Base-by-base conservation (phyloP, 2,113 vertebrate genomes). In the Irena cyanogastra region DNA sequence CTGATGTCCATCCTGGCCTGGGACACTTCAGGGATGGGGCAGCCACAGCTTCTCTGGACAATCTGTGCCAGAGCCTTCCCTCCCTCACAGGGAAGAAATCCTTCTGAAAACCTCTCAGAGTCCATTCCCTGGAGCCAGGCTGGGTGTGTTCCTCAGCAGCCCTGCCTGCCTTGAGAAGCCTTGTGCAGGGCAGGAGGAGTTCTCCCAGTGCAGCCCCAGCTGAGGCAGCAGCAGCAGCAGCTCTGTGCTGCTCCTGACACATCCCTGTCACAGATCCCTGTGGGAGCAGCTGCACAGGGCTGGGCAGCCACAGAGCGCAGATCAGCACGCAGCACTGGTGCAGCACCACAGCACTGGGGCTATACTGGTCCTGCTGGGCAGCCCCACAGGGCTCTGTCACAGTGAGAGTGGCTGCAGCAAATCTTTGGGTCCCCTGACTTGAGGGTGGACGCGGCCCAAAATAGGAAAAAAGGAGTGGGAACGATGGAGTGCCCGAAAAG, bases 241-340 rank as follows among this genome's bases (percentile, higher is more conserved):
- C 5, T 39, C 59, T 13, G 17, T 6, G 35, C 24, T n/a, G 45
- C 3, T 52, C 21, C 45, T 21, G 45, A 3, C 75, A 63, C 1
- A 77, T n/a, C 17, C 45, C 45, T 50, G 35, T 3, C n/a, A 3
- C 75, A 63, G 2, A 77, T n/a, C 17, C 45, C 45, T 50, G 35
- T 3, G 28, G 22, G 1, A 77, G 28, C 35, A 77, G 45, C 57
- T 41, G 57, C 17, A 6, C 22, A 5, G 75, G 35, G 59, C 45
- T 63, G 30, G 7, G 59, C 75, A 50, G 35, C 35, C 59, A 16
- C 4, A 41, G 57, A 26, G 3, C 57, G 45, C 45, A 13, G 6
- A n/a, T 5, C 35, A 19, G 20, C 3, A 0, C 53, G 30, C 31
- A 41, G 54, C 15, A 2, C 7, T 30, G 56, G 3, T 4, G 3